phyloP scores from a whole-genome alignment of 2,113 vertebrate species.

The Lophura nycthemera region DNA sequence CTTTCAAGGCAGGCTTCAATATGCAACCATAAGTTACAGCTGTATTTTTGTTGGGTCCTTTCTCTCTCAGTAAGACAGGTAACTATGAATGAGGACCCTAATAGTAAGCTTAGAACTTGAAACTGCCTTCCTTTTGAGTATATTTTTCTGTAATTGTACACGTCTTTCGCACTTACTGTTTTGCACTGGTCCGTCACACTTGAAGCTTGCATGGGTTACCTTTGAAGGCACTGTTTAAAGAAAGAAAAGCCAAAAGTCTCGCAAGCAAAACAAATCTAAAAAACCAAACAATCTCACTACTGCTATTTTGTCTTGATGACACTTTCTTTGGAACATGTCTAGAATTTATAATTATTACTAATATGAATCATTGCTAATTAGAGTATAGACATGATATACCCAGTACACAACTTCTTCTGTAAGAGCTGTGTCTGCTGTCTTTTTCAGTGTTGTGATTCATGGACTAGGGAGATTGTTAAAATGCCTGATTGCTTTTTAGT shows the following conservation, averaged over 20 bases:
- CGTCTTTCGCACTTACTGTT: not conserved
- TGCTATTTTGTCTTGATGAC: not conserved
- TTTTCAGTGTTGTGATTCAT: not conserved
- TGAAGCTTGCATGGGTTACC: not conserved
- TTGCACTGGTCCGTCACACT: not conserved
- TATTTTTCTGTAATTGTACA: not conserved
- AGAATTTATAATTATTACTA: not conserved
- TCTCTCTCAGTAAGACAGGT: not conserved
- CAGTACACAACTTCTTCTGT: rapidly evolving
- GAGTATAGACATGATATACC: not conserved
- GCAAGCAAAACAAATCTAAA: too few species aligned
- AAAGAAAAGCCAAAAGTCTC: not conserved
- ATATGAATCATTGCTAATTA: not conserved
- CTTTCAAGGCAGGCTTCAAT: not conserved
- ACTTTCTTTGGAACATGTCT: not conserved
- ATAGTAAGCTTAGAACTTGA: not conserved
- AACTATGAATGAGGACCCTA: not conserved
- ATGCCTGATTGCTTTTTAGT: not conserved
- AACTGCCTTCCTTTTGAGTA: not conserved
- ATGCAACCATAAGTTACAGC: not conserved
- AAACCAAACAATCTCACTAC: not conserved
- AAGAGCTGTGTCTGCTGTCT: not conserved
- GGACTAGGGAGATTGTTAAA: not conserved
- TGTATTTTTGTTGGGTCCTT: not conserved
- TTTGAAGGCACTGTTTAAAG: not conserved